Conservation (phyloP, 2,797 vertebrate species). For the Sebastiscus tertius region DNA sequence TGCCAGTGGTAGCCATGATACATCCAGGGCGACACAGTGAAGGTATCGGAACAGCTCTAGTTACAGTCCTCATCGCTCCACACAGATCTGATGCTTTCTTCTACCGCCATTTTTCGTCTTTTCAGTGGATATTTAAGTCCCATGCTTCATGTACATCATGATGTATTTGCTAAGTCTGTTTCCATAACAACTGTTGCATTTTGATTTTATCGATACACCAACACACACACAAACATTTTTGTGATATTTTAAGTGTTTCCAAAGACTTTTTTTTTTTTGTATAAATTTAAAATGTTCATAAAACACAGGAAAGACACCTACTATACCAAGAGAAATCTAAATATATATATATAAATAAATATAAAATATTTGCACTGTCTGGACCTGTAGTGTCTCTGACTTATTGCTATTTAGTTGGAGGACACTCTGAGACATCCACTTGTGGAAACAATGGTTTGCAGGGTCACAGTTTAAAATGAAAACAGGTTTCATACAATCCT, state of each 20-base stretch:
- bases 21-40: too few species aligned
- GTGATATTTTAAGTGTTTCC: too few species aligned
- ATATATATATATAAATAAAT: too few species aligned
- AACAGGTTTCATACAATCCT: background rate
- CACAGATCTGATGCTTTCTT: background rate
- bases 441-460: background rate
- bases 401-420: background rate
- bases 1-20: too few species aligned
- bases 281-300: too few species aligned
- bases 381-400: background rate
- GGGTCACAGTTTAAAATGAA: background rate
- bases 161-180: background rate
- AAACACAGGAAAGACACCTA: too few species aligned
- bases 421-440: background rate
- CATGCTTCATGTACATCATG: background rate
- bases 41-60: too few species aligned
- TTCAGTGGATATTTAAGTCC: background rate
- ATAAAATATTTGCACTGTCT: background rate
- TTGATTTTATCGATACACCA: background rate
- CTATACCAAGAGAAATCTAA: too few species aligned
- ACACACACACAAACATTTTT: too few species aligned
- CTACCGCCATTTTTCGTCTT: background rate
- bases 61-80: background rate
- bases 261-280: too few species aligned
- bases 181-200: background rate